These are phyloP conservation scores for Crepidodera aurea DNA, from an alignment of 2,888 invertebrate species.

Conservation along the genomic window DNA sequence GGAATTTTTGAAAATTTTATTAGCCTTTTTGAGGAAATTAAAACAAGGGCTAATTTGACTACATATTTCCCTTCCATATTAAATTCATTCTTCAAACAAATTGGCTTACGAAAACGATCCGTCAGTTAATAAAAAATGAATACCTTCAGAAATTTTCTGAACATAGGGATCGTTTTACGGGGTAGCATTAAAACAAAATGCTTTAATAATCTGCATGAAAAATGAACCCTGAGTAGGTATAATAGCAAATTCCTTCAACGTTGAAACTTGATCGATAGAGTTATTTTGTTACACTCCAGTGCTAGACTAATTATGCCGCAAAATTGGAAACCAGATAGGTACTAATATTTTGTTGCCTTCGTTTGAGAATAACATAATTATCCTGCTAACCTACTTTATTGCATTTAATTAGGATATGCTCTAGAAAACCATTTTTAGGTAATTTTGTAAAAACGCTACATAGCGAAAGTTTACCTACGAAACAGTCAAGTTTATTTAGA, in stretches of 20 bases:
- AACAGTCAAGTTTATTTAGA: too few species aligned
- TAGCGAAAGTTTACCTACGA: too few species aligned
- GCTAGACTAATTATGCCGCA: background rate
- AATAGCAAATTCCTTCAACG: constrained; percentile 3
- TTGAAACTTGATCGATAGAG: constrained; percentile 6
- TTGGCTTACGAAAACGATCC: background rate
- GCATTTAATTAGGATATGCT: background rate
- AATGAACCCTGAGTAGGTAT: constrained; percentile 15
- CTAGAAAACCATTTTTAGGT: background rate
- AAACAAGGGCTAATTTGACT: too few species aligned
- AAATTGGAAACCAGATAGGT: constrained; percentile 16
- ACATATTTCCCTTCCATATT: too few species aligned
- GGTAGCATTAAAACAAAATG: constrained; percentile 3
- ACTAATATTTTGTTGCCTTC: constrained; percentile 6
- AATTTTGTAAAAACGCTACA: too few species aligned
- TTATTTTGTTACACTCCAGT: constrained; percentile 7
- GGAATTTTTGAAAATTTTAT: too few species aligned
- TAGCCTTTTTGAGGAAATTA: too few species aligned
- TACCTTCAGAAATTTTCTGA: background rate
- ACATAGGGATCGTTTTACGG: background rate
- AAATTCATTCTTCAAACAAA: too few species aligned
- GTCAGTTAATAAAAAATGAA: background rate
- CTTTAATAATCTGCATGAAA: constrained; percentile 5
- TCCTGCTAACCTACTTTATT: background rate
- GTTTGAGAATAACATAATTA: background rate